Base-by-base conservation (phyloP, 2,113 vertebrate species). In the Eretmodus cyanostictus region DNA sequence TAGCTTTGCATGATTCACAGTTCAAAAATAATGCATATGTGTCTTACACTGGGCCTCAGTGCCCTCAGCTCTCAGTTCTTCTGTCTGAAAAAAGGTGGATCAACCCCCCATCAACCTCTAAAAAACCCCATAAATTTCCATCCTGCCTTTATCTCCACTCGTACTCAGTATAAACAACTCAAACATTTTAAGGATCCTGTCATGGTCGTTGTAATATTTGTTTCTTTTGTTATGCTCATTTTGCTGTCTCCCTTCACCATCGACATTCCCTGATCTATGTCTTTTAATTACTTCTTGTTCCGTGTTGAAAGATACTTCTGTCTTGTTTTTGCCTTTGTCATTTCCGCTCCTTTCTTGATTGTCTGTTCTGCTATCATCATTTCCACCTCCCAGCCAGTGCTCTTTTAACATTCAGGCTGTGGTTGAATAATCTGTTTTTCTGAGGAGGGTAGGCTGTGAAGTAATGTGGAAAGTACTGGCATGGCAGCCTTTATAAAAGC, bases 51-150 rank as follows among this genome's bases (percentile, higher is more conserved):
- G 66, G n/a, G 12, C n/a, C 38, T 71, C 36, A 16, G 12, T 71
- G 36, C 66, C 4, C 59, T 63, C 59, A 71, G 36, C 63, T 12
- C 66, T 71, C 63, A 71, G 36, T 71, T 42, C 17, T 40, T 71
- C 36, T 71, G 66, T 71, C 36, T 71, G 38, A 14, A 42, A 71
- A 9, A 71, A 42, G 66, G 7, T 40, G n/a, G n/a, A 16, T 42
- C 40, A 24, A 34, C 19, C 19, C 19, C 55, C 4, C 5, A 63
- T 36, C 2, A 8, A n/a, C 31, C 17, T 12, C 34, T 38, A 38
- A 38, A 0, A 13, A 5, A 2, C 0, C 1, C 57, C 61, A 66
- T 38, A 36, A 5, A 36, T 66, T 66, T 38, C 31, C 61, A 38
- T 66, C 34, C 61, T 38, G 34, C 17, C 31, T 66, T 66, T n/a